Conservation (phyloP, 1,140 invertebrate species). For the Cyphomyrmex costatus region DNA sequence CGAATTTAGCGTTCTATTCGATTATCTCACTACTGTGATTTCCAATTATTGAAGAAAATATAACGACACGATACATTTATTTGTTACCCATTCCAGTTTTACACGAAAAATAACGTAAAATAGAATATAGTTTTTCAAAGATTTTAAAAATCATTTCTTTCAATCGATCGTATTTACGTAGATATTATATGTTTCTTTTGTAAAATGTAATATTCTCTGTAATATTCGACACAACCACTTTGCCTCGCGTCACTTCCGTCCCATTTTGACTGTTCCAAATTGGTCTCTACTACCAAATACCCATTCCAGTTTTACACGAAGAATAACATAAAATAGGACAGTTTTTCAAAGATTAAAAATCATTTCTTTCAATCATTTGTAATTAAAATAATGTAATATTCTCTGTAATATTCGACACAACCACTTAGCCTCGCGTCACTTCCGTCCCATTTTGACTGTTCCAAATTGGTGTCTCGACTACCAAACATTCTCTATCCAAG, state of each 20-base stretch:
- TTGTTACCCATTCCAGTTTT: neutral
- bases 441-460: slow-evolving; percentile 43
- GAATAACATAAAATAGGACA: neutral
- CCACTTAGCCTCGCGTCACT: slow-evolving; percentile 5
- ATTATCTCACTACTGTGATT: slow-evolving; percentile 14
- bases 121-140: neutral
- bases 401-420: slow-evolving; percentile 19
- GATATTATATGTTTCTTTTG: neutral
- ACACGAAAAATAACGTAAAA: neutral
- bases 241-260: slow-evolving; percentile 11
- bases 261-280: slow-evolving; percentile 52
- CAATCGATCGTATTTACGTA: neutral
- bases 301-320: neutral
- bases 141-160: neutral
- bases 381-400: neutral
- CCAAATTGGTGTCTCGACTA: slow-evolving; percentile 51
- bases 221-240: slow-evolving; percentile 21
- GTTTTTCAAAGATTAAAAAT: neutral
- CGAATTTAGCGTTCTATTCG: slow-evolving; percentile 25
- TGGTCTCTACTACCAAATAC: slow-evolving; percentile 41
- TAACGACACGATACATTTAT: slow-evolving; percentile 13
- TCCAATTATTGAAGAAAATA: slow-evolving; percentile 35
- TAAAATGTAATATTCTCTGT: neutral
- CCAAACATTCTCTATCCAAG: slow-evolving; percentile 43
- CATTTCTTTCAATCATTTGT: neutral